Percentiles rank a stretch among this genome's conserved stretches.
phyloP scores from a whole-genome alignment of 2,888 invertebrate species.

The Caenorhabditis sp. region DNA sequence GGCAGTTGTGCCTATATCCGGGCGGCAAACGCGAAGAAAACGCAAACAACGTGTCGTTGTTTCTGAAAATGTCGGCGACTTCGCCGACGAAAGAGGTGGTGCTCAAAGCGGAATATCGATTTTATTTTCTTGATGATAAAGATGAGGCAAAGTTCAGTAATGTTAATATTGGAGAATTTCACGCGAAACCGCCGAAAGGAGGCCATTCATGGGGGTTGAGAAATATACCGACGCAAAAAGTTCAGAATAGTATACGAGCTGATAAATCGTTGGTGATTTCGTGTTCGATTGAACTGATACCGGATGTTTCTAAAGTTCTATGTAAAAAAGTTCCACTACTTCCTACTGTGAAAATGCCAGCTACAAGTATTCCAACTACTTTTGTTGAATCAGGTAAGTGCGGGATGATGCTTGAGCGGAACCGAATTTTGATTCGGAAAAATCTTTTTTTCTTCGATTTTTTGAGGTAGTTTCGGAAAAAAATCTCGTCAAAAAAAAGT shows the following conservation, averaged over 20 bases:
- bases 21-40: constrained; percentile 71
- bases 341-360: constrained; percentile 16
- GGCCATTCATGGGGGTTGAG: constrained; percentile 71
- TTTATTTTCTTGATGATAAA: constrained; percentile 69
- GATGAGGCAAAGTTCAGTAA: constrained; percentile 66
- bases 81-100: constrained; percentile 65
- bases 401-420: no score
- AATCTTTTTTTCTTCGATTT: no score
- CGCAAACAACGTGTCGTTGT: constrained; percentile 67
- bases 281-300: constrained; percentile 69
- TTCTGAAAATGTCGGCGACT: constrained; percentile 70
- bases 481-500: no score
- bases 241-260: constrained; percentile 60
- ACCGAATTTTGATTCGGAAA: no score
- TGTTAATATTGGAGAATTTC: constrained; percentile 71
- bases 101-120: constrained; percentile 70
- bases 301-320: constrained; percentile 56
- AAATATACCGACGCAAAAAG: constrained; percentile 69
- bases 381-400: constrained; percentile 30
- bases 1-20: constrained; percentile 70
- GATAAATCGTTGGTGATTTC: constrained; percentile 69
- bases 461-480: no score
- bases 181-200: constrained; percentile 70
- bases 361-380: constrained; percentile 15
- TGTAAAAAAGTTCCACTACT: constrained; percentile 45